Conservation (phyloP, 92 coral and sea anemone species). For the Anthopleura xanthogrammica region DNA sequence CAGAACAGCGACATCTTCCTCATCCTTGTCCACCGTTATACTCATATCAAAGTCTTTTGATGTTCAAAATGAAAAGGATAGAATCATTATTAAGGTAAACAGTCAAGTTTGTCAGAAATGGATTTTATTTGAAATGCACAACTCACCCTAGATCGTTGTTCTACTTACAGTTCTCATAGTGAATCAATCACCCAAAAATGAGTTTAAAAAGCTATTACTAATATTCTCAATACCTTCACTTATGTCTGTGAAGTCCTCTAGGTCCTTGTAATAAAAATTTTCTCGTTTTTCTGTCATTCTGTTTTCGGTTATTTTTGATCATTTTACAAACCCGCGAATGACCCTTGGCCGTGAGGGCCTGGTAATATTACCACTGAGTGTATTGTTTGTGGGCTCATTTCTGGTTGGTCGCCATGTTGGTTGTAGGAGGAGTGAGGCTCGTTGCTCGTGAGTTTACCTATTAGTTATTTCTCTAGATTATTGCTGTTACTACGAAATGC, state of each 20-base stretch:
- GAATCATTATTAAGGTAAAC: too few relatives aligned
- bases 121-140: not conserved
- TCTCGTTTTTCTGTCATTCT: not conserved
- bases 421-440: constrained; percentile 49
- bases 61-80: not conserved
- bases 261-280: not conserved
- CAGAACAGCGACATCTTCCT: constrained; percentile 21
- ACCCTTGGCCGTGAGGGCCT: not conserved
- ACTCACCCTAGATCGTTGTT: not conserved
- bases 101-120: not conserved
- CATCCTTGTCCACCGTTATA: constrained; percentile 10
- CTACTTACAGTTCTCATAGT: not conserved
- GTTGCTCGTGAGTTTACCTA: constrained; percentile 45
- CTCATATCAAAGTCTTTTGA: not conserved
- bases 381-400: constrained; percentile 28
- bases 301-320: not conserved
- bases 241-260: not conserved
- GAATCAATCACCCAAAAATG: not conserved
- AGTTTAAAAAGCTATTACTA: not conserved
- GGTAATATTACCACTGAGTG: constrained; percentile 19
- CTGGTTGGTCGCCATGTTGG: constrained; percentile 68
- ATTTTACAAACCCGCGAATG: not conserved
- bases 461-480: not conserved
- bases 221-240: not conserved
- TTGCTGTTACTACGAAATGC: not conserved